Conservation (phyloP, 2,888 invertebrate genomes). For the Microctonus brassicae region DNA sequence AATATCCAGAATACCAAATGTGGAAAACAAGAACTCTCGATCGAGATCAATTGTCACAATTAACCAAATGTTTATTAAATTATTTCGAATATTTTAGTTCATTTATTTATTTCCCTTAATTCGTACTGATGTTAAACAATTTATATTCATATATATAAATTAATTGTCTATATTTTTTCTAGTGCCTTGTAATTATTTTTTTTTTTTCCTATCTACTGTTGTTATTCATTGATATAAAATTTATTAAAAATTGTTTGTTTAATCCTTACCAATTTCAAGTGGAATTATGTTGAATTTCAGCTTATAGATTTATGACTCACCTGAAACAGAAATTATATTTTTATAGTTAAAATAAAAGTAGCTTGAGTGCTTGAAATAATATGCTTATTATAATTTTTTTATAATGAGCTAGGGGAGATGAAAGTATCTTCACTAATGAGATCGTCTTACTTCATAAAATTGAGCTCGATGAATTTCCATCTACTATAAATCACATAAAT, state of each 20-base stretch:
- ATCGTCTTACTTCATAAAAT: conserved; percentile 4
- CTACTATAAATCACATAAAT: not conserved
- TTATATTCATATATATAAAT: conserved; percentile 11
- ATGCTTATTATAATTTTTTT: not conserved
- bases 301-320: conserved; percentile 37
- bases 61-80: conserved; percentile 40
- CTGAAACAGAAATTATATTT: conserved; percentile 42
- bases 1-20: conserved; percentile 52
- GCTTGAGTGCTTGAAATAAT: not conserved
- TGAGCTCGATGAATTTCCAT: not conserved
- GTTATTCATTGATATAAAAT: too few species aligned
- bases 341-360: not conserved
- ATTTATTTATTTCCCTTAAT: conserved; percentile 51
- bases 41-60: conserved; percentile 67
- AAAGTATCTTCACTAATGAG: not conserved
- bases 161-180: not conserved
- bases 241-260: too few species aligned
- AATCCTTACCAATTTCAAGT: not conserved
- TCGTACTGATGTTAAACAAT: not conserved
- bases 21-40: conserved; percentile 68
- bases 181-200: not conserved
- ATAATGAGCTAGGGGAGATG: not conserved
- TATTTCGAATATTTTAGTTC: not conserved
- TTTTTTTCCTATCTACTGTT: not conserved
- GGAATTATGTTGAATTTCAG: not conserved